Evolutionary conservation across 2,888 invertebrate genomes (phyloP).

Genomic region (Synanthedon andrenaeformis): DNA sequence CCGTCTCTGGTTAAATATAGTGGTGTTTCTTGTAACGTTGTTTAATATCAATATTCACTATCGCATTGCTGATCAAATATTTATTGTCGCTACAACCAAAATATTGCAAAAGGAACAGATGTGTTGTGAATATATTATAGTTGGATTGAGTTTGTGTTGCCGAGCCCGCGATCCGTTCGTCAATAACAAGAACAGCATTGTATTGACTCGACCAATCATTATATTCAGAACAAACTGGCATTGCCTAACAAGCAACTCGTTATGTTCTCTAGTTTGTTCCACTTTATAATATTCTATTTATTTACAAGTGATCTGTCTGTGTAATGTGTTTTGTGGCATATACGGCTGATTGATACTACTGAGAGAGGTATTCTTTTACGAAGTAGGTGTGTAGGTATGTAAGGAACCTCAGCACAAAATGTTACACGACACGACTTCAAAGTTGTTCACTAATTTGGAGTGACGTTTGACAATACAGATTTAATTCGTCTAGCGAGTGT

Average conservation of each 20-base stretch:
- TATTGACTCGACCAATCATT: slow-evolving; percentile 16
- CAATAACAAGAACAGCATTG: slow-evolving; percentile 36
- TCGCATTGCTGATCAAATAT: too few species aligned
- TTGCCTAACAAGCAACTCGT: slow-evolving; percentile 48
- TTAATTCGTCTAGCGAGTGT: background rate
- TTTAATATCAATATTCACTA: too few species aligned
- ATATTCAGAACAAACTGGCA: slow-evolving; percentile 38
- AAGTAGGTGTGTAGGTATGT: too few species aligned
- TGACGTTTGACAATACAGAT: slow-evolving; percentile 5
- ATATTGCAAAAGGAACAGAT: background rate
- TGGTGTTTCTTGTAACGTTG: too few species aligned
- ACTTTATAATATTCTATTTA: slow-evolving; percentile 19
- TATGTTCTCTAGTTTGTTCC: slow-evolving; percentile 37
- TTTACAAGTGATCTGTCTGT: slow-evolving; percentile 19
- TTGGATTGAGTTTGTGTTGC: background rate
- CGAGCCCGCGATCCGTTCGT: slow-evolving; percentile 17
- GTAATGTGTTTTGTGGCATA: slow-evolving; percentile 11
- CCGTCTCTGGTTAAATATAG: too few species aligned
- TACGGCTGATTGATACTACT: too few species aligned
- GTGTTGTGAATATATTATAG: background rate
- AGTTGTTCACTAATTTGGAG: slow-evolving; percentile 5
- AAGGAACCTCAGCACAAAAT: too few species aligned
- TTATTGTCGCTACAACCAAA: too few species aligned
- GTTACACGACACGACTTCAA: background rate
- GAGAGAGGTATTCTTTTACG: too few species aligned